Base-by-base conservation (phyloP, 1,140 invertebrate species). In the Drosophila triauraria region DNA sequence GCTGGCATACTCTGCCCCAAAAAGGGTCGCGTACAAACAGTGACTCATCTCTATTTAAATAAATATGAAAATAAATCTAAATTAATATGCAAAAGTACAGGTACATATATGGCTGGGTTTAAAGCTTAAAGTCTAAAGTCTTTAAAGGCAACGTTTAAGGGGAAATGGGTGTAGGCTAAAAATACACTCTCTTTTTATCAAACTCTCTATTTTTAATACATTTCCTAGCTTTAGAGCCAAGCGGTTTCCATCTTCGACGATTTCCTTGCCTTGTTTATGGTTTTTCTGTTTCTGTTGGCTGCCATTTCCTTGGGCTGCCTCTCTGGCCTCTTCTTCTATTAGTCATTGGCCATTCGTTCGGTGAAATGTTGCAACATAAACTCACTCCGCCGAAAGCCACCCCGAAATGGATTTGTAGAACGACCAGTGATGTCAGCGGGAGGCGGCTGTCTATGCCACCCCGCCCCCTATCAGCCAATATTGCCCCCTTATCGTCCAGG, bases 361-460 rank as follows among this genome's bases (percentile, higher is more conserved):
- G 61, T 54, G 61, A 82, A 76, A 82, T 86, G 78, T 86, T 79
- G 83, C 75, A 82, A 64, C 64, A 78, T 87, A 75, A 68, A 51
- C 63, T 48, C 54, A 62, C 38, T 59, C 47, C 44, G 20, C 27
- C 38, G 32, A 59, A 44, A 40, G 30, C 61, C 56, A 64, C 67
- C 46, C 40, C 38, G 42, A 68, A 77, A 60, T 54, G 63, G 72
- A 60, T 58, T 53, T 64, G 44, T 57, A 71, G 35, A 38, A 53
- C 51, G 32, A 35, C 32, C 54, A 63, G 68, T 83, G 75, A 76
- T 77, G 75, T 77, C 75, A 77, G 75, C 62, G 43, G 38, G 38
- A 54, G 70, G 56, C 67, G 50, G 48, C 60, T 51, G 40, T 50
- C n/a, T 48, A 23, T 35, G n/a, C 15, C 50, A 20, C 38, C 9